Evolutionary conservation across 2,888 invertebrate genomes (phyloP).

Genomic region (Heliconius charithonia): DNA sequence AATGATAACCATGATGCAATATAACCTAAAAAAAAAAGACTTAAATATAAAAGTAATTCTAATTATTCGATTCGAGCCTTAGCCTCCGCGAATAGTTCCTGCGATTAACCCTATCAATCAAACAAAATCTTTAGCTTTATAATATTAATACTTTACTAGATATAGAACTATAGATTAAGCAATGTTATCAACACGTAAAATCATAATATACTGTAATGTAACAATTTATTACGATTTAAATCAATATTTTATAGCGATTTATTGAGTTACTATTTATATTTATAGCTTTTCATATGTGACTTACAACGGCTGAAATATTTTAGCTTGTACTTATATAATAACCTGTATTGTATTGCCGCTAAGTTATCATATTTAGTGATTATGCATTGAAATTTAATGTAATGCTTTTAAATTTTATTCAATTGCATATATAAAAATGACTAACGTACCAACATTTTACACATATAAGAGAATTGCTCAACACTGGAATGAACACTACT

Average conservation of each 20-base stretch:
- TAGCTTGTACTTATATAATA: background rate
- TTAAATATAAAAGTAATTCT: background rate
- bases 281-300: background rate
- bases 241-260: conserved; percentile 10
- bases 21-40: too few species aligned
- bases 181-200: conserved; percentile 5
- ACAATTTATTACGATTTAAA: conserved; percentile 6
- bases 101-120: background rate
- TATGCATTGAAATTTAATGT: conserved; percentile 7
- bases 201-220: background rate
- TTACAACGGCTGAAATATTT: conserved; percentile 7
- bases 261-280: background rate
- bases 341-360: background rate
- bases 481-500: too few species aligned
- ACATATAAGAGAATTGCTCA: too few species aligned
- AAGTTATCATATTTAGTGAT: background rate
- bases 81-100: background rate
- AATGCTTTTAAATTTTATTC: background rate
- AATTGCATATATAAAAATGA: background rate
- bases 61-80: background rate
- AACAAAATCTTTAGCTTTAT: background rate
- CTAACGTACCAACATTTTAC: background rate
- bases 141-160: background rate
- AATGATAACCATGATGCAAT: too few species aligned
- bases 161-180: background rate